Evolutionary conservation across 2,888 invertebrate species (phyloP), one percentile per base, ranked within the genome.

Genomic region (Diaperis boleti): DNA sequence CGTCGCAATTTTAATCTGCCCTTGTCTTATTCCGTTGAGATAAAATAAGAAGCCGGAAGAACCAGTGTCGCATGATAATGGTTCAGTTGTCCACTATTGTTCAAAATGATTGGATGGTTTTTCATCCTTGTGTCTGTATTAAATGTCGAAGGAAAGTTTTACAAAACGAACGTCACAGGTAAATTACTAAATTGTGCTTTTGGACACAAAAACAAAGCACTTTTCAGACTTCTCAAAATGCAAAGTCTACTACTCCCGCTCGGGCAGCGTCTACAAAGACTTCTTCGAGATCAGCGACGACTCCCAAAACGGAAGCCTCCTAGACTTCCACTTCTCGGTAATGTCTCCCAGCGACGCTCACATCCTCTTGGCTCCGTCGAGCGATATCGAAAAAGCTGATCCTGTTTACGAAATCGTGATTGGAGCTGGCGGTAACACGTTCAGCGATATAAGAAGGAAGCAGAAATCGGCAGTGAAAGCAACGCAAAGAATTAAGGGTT

Each of bases 341-440:
- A 80, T 89, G 67, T 88, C 88, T 0, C 77, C 83, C 0, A 89
- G 87, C 76, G 89, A 91, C 76, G 91, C 90, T 0, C 91, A 91
- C 70, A 88, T 91, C 39, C 77, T 90, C 14, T 77, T 91, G 5
- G 86, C 90, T 0, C 81, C 87, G 0, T 82, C 82, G 0, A 76
- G 81, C 0, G 76, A 73, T 3, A 85, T 88, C 0, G 74, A 79
- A 0, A 64, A 73, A 1, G 70, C 62, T 1, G 88, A 87, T 72
- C 83, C 86, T 0, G 89, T 89, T 0, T 91, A 91, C 78, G 90
- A 91, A 81, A 87, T 91, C 41, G 90, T 90, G 52, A 84, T 91
- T 15, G 91, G 91, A 6, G 91, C 89, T 5, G 91, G 90, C 2
- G 84, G 82, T n/a, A 91, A 91, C 77, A 85, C 85, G 50, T 91